Conservation (phyloP, 2,888 invertebrate genomes). For the Caenorhabditis virilis region DNA sequence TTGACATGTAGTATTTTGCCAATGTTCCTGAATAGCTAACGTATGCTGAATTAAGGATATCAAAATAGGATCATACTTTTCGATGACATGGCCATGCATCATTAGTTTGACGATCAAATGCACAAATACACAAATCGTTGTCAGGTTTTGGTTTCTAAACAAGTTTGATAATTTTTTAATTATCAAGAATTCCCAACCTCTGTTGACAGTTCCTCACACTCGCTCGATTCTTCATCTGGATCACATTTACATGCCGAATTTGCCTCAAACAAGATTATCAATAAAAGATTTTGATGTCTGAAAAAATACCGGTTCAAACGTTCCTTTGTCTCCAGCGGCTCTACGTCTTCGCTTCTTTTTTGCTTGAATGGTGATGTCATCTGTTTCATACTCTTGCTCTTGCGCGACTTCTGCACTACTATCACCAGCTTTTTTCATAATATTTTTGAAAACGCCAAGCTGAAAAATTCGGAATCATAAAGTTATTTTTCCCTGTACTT, state of each 20-base stretch:
- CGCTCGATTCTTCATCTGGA: slow-evolving; percentile 14
- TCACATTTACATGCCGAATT: slow-evolving; percentile 45
- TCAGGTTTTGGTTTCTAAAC: slow-evolving; percentile 12
- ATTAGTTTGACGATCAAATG: slow-evolving; percentile 58
- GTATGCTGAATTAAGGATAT: slow-evolving; percentile 6
- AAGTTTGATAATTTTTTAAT: not conserved
- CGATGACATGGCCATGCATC: slow-evolving; percentile 52
- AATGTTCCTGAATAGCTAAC: slow-evolving; percentile 30
- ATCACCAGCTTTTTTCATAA: slow-evolving; percentile 54
- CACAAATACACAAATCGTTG: slow-evolving; percentile 56
- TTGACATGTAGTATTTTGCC: slow-evolving; percentile 49
- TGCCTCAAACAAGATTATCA: too few species aligned
- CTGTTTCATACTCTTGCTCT: slow-evolving; percentile 21
- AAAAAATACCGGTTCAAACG: slow-evolving; percentile 37
- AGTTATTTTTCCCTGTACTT: slow-evolving; percentile 6
- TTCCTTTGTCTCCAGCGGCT: slow-evolving; percentile 32
- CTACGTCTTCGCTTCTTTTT: slow-evolving; percentile 19
- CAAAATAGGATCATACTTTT: slow-evolving; percentile 9
- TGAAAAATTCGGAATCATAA: slow-evolving; percentile 7
- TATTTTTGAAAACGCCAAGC: slow-evolving; percentile 52
- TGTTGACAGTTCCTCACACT: slow-evolving; percentile 29
- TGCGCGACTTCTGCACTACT: slow-evolving; percentile 23
- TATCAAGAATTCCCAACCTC: slow-evolving; percentile 11
- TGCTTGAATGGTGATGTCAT: slow-evolving; percentile 35
- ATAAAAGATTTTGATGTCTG: not conserved